Evolutionary conservation across 2,797 vertebrate genomes (phyloP), one percentile per base, ranked within the genome.

Genomic region (Hylomyscus alleni): DNA sequence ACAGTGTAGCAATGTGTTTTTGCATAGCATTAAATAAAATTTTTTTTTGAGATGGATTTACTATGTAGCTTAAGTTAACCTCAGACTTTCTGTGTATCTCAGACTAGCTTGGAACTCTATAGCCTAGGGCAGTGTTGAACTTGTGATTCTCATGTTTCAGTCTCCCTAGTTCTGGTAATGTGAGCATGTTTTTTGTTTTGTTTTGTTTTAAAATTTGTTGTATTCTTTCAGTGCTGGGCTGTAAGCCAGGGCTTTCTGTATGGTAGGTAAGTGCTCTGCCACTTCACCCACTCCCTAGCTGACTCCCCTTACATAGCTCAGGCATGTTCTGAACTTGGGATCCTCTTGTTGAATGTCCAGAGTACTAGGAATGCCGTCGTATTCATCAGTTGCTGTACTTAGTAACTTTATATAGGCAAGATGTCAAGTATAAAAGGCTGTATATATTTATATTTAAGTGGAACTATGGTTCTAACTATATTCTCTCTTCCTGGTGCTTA

Each of bases 401-500:
- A 17, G 54, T 54, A 65, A 52, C 34, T 50, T 3, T 19, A 19
- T 52, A 6, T 17, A 26, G 34, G 67, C 44, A 76, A 31, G 75
- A 34, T 89, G 87, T 60, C 54, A 52, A 7, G 26, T 40, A 29
- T 90, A 78, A 90, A 77, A 50, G 54, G 54, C 15, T 24, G 4
- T 13, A 29, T 31, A 77, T 69, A 26, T 94, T 84, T 62, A 65
- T 82, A 82, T 85, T 95, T 83, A 90, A 82, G 22, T 93, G 20
- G 4, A 60, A 19, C 78, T 72, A 22, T 88, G 77, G 52, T 67
- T 75, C 2, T 85, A 50, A 82, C 15, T 54, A 34, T 86, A 47
- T 62, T 94, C 22, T 75, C 13, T 77, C 52, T 15, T 92, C 34
- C 24, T 97, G 52, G 47, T 97, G 26, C 69, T 72, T 90, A 84